Conservation (phyloP, 2,113 vertebrate species). For the Loxodonta africana region DNA sequence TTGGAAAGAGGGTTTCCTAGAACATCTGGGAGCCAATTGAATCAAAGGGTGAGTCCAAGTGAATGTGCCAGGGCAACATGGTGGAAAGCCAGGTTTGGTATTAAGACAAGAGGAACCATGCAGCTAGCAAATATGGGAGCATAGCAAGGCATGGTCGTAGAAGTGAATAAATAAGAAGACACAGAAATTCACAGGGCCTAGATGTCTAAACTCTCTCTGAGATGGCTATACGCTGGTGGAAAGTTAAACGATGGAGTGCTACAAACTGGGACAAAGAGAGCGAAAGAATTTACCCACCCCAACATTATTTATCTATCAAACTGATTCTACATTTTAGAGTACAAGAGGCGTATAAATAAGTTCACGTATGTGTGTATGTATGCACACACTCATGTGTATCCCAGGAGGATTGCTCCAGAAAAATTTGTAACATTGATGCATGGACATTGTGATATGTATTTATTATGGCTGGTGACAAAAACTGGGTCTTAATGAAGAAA, state of each 20-base stretch:
- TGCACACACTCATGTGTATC: background rate
- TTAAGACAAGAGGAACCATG: background rate
- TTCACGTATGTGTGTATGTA: background rate
- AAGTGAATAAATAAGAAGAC: background rate
- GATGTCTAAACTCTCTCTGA: background rate
- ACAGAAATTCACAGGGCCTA: background rate
- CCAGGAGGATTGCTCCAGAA: constrained; percentile 34
- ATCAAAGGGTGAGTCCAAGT: background rate
- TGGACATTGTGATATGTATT: constrained; percentile 68
- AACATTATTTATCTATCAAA: background rate
- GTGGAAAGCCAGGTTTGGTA: background rate
- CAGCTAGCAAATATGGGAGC: background rate
- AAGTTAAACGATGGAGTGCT: background rate
- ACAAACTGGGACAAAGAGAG: background rate
- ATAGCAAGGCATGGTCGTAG: background rate
- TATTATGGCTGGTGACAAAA: constrained; percentile 73
- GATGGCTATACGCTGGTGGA: background rate
- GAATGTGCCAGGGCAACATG: background rate
- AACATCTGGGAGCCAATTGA: constrained; percentile 48
- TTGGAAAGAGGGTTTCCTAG: constrained; percentile 36
- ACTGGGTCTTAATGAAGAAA: constrained; percentile 74
- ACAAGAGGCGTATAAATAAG: constrained; percentile 1
- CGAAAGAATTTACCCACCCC: background rate
- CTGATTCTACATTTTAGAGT: constrained; percentile 48
- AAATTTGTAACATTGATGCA: constrained; percentile 56